These are phyloP conservation scores for Haemorhous mexicanus DNA, from an alignment of 2,113 vertebrate genomes.

Conservation along the genomic window DNA sequence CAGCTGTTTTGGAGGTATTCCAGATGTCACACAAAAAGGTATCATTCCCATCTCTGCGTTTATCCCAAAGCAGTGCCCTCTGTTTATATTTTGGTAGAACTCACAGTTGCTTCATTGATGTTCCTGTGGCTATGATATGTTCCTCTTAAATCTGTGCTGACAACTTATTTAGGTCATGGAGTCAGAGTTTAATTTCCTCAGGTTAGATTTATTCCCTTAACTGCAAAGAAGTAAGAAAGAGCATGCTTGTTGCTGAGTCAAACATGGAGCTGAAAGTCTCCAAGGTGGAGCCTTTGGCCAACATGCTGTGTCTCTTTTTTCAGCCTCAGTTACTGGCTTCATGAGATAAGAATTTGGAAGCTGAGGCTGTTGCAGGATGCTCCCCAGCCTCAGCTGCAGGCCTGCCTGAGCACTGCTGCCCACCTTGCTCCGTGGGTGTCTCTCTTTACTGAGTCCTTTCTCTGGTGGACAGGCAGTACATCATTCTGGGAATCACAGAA, in stretches of 20 bases:
- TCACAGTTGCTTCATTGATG: constrained; percentile 19
- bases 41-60: background rate
- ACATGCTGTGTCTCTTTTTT: background rate
- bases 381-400: background rate
- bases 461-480: background rate
- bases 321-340: background rate
- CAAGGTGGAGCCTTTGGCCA: background rate
- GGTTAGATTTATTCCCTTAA: constrained; percentile 37
- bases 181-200: constrained; percentile 40
- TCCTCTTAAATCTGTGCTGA: constrained; percentile 48
- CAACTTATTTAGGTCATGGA: constrained; percentile 35
- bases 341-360: background rate
- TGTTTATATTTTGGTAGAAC: constrained; percentile 19
- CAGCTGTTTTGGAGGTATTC: background rate
- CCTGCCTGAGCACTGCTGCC: background rate
- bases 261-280: background rate
- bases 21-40: background rate
- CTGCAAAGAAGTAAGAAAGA: background rate
- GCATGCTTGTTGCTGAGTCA: background rate
- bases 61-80: background rate
- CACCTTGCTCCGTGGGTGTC: background rate
- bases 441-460: background rate
- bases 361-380: background rate
- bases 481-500: background rate
- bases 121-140: background rate